Conservation (phyloP, 2,888 invertebrate species). For the Drosophila meridiana region DNA sequence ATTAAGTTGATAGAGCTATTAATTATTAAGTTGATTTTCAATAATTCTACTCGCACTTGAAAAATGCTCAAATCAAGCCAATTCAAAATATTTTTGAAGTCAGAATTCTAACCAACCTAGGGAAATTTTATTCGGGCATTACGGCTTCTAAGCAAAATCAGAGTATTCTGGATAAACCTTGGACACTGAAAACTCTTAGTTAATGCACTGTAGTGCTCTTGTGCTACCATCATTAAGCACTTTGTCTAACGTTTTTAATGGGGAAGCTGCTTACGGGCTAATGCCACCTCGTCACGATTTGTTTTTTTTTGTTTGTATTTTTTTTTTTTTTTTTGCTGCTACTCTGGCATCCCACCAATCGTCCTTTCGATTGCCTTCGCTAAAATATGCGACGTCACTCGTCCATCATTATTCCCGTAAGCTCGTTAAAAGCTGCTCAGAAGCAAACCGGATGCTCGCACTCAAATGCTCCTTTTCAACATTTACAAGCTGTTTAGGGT, state of each 20-base stretch:
- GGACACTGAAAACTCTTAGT: neutral
- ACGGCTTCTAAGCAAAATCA: too few relatives aligned
- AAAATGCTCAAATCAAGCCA: too few relatives aligned
- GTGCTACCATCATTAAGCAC: neutral
- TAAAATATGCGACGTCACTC: conserved; percentile 74
- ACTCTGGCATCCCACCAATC: neutral
- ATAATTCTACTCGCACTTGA: too few relatives aligned
- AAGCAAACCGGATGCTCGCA: conserved; percentile 53
- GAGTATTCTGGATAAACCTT: neutral
- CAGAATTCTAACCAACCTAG: too few relatives aligned
- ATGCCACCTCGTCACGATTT: neutral
- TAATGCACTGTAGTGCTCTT: neutral
- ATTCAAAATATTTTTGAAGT: too few relatives aligned
- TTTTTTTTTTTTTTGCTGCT: neutral
- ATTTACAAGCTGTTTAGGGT: conserved; percentile 54
- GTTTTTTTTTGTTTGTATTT: neutral
- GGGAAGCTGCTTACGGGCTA: neutral
- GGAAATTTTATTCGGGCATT: neutral
- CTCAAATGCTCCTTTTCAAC: conserved; percentile 52
- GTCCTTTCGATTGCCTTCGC: conserved; percentile 5
- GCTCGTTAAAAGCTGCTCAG: conserved; percentile 73
- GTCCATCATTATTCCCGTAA: conserved; percentile 69
- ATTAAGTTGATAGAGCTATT: too few relatives aligned
- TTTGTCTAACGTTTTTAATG: neutral
- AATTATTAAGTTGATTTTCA: too few relatives aligned